Base-by-base conservation (phyloP, 1,140 invertebrate species). In the Colletes latitarsis region DNA sequence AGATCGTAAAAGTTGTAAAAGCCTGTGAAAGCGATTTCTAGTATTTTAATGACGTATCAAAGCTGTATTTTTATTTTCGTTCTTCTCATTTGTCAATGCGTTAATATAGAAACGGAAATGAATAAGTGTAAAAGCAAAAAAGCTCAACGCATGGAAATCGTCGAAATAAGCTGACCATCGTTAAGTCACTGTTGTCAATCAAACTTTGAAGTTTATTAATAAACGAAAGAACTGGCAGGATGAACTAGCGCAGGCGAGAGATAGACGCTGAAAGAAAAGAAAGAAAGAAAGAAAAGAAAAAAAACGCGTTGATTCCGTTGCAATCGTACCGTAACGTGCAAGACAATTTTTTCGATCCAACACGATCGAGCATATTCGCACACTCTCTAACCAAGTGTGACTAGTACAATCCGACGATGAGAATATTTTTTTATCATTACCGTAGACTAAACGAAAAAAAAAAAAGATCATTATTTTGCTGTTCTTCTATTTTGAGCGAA, bases 151-250 rank as follows among this genome's bases (percentile, higher is more conserved):
- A 43, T 82, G 41, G 52, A 77, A 74, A 70, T 71, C 69, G 60
- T 78, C 60, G 17, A 63, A 69, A 73, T 77, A 76, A 82, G 58
- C 52, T 89, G 81, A 87, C 55, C 84, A 43, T 82, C 77, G 76
- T 87, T 87, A 82, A 89, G 84, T 87, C 79, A 87, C 82, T 88
- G 86, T 91, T 90, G 89, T 90, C 82, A 90, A 91, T 89, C 81
- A 89, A 86, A 88, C 53, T 85, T 84, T 84, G 78, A 89, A 88
- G 72, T 81, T 79, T 70, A 86, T 85, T 41, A 88, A 88, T 85
- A 88, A 90, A 85, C 46, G 71, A 78, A 83, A 74, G 62, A 79
- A 63, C 82, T 89, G 88, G 86, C 82, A 78, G 89, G 70, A 89
- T 64, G 60, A 83, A 85, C 82, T 82, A 83, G 89, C 85, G 84